These are phyloP conservation scores for Sacculina carcini DNA, from an alignment of 2,888 invertebrate species.

Conservation along the genomic window DNA sequence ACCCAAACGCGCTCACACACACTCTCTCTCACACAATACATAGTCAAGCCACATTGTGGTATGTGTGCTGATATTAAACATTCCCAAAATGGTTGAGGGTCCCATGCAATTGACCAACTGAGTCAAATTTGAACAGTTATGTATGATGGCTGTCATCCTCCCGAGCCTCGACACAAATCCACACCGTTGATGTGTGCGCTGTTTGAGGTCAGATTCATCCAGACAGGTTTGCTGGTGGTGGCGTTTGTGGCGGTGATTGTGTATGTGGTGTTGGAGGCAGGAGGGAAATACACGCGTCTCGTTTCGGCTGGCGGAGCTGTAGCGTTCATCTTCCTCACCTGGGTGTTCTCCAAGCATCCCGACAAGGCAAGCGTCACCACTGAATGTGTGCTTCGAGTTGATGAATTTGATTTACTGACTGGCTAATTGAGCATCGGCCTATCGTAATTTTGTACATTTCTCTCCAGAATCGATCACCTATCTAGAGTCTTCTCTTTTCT, in stretches of 20 bases:
- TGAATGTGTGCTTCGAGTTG: no score
- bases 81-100: neutral
- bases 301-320: constrained; percentile 38
- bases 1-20: no score
- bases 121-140: no score
- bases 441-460: neutral
- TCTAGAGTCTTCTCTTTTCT: neutral
- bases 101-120: no score
- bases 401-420: neutral
- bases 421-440: neutral
- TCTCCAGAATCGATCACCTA: neutral
- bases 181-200: constrained; percentile 21
- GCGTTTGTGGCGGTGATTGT: constrained; percentile 26
- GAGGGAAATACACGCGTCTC: constrained; percentile 30
- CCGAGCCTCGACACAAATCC: no score
- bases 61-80: neutral
- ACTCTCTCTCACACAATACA: no score
- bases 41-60: no score
- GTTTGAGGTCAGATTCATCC: constrained; percentile 23
- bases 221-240: constrained; percentile 21
- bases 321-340: constrained; percentile 34
- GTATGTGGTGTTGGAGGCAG: constrained; percentile 38
- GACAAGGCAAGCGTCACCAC: constrained; percentile 21
- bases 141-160: no score
- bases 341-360: constrained; percentile 33